Evolutionary conservation across 2,113 vertebrate genomes (phyloP).

Genomic region (Emydura subglobosa): DNA sequence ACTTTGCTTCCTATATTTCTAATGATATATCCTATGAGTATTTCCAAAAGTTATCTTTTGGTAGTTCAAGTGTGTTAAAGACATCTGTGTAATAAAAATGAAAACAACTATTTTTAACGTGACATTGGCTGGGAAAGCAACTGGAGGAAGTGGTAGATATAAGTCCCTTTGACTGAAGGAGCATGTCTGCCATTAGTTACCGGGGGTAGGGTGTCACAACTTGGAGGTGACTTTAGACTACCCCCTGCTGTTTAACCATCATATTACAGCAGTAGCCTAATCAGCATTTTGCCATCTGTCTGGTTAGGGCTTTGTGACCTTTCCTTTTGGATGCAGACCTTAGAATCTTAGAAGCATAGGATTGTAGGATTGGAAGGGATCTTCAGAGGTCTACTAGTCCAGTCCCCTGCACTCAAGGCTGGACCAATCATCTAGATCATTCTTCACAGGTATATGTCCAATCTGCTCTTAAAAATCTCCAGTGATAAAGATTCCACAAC

Average conservation of each 20-base stretch:
- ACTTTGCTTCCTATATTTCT: no score
- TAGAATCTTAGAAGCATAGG: no score
- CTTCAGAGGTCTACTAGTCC: no score
- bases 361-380: no score
- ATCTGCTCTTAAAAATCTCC: no score
- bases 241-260: neutral
- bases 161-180: neutral
- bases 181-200: neutral
- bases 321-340: no score
- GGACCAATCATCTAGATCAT: no score
- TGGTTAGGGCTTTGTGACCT: no score
- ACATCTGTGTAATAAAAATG: neutral
- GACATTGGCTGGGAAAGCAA: neutral
- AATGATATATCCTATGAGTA: fast-evolving
- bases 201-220: neutral
- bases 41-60: neutral
- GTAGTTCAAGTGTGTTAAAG: neutral
- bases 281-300: neutral
- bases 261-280: neutral
- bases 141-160: neutral
- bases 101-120: neutral
- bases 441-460: no score
- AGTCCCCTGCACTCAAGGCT: no score
- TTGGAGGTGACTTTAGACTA: neutral
- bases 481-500: no score